Evolutionary conservation across 2,888 invertebrate genomes (phyloP), one percentile per base, ranked within the genome.

Genomic region (Fragum sueziense): DNA sequence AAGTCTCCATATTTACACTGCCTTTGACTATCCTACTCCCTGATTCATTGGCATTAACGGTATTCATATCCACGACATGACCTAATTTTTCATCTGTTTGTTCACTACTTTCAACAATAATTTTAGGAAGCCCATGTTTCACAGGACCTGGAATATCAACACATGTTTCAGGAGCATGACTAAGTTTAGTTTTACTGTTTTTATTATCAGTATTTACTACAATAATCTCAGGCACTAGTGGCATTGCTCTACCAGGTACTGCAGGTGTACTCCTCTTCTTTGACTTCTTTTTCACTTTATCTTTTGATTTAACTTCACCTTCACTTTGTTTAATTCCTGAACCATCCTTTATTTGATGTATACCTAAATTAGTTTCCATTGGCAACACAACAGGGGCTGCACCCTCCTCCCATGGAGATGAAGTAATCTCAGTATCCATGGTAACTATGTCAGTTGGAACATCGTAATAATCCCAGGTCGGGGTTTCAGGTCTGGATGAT

Each of bases 401-500:
- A 11, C 77, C 76, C 52, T 85, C 72, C 70, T 71, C 73, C 71
- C 77, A 73, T 29, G 80, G 76, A 17, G 77, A 67, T 29, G 57
- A 52, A n/a, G 51, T 69, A 11, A 68, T 59, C 27, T 79, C 77
- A 17, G 68, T 29, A 14, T 75, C 59, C 14, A 61, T 70, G 29
- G 68, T 22, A 11, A 74, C 75, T 27, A 82, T 80, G 59, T 86
- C 85, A 34, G 78, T 70, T 34, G 87, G 83, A 70, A 87, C 84
- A 31, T 90, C 90, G 74, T 89, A 90, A 71, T 87, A 89, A 80
- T 90, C 89, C 90, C 90, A 90, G 1, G 88, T 83, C 20, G 90
- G 90, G 1, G 90, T 89, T 69, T 89, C 88, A 47, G 90, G 88
- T 34, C 90, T 79, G 25, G 89, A 87, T 20, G 74, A 57, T 25